Base-by-base conservation (phyloP, 2,888 invertebrate species). In the Andrena minutula region DNA sequence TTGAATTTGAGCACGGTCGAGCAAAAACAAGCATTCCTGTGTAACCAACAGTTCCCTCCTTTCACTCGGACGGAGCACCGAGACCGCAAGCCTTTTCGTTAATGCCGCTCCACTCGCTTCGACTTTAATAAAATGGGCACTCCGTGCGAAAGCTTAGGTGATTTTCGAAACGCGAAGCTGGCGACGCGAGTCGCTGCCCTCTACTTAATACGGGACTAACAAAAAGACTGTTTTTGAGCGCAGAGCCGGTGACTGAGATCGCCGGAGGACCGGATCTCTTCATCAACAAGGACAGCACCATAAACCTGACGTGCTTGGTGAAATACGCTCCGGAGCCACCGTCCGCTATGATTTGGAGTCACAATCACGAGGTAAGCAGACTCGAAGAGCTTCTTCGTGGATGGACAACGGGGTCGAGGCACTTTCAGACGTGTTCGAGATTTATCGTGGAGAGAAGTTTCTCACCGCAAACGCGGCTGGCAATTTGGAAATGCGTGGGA, bases 271-370 rank as follows among this genome's bases (percentile, higher is more conserved):
- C 97, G 28, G 97, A 97, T 93, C 94, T 98, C 89, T 97, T 96
- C 94, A 97, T 98, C 94, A 97, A 97, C 94, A 96, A 96, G 90
- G 97, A 97, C 66, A 97, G 97, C 88, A 98, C 98, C 82, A 98
- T 98, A 94, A 98, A 98, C 94, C 94, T 98, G 90, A 98, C 98
- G 60, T 98, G 98, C 94, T 96, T 97, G 91, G 97, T 98, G 71
- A 95, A 96, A 91, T 97, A 96, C 92, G 97, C 97, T n/a, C 97
- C 97, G 64, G 97, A 98, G 93, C 97, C 98, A 60, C 97, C 98
- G n/a, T 97, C 96, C 75, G 95, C 96, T 78, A 97, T 98, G 93
- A 95, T 96, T 88, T 98, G 98, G 98, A 97, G 97, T 86, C 98
- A 97, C 94, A 97, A 98, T 94, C 94, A 94, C 80, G 94, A 95